Base-by-base conservation (phyloP, 2,888 invertebrate species). In the Drosophila pegasa region DNA sequence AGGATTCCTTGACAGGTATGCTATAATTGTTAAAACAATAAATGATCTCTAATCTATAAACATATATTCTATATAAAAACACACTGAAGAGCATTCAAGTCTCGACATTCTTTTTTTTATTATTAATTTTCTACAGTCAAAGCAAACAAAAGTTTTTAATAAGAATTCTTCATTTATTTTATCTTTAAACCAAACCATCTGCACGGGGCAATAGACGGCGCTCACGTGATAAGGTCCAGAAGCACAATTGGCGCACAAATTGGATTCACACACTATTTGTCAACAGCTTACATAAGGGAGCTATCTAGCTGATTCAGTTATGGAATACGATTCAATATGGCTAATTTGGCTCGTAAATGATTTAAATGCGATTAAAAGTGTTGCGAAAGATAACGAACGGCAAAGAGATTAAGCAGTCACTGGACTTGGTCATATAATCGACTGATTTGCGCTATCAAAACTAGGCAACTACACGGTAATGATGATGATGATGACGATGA, bases 331-430 rank as follows among this genome's bases (percentile, higher is more conserved):
- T 66, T 72, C 75, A 68, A 78, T 29, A 4, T 64, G 59, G 71
- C 54, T 73, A 77, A 83, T 83, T 80, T 83, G 78, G 62, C 68
- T 78, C 71, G 78, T 77, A 66, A 84, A 84, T 86, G 87, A 80
- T 87, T 87, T 78, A 78, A 80, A 71, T 68, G 71, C 58, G 78
- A 84, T 82, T 82, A 69, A 47, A 60, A 63, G 64, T 75, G 65
- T 52, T 57, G 47, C 62, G 22, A 71, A 52, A 47, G 80, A 82
- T 83, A 77, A 66, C 58, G 72, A 20, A 37, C 33, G 58, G 33
- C 63, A 64, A 52, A 69, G 58, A 56, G 78, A 81, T 85, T 85
- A 78, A 73, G 47, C 52, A 50, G 48, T 48, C 67, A 60, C 65
- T 64, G 57, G 50, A 67, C 52, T 55, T 47, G 64, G 20, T 72